Conservation (phyloP, 1,140 invertebrate species). For the Tyrophagus putrescentiae region DNA sequence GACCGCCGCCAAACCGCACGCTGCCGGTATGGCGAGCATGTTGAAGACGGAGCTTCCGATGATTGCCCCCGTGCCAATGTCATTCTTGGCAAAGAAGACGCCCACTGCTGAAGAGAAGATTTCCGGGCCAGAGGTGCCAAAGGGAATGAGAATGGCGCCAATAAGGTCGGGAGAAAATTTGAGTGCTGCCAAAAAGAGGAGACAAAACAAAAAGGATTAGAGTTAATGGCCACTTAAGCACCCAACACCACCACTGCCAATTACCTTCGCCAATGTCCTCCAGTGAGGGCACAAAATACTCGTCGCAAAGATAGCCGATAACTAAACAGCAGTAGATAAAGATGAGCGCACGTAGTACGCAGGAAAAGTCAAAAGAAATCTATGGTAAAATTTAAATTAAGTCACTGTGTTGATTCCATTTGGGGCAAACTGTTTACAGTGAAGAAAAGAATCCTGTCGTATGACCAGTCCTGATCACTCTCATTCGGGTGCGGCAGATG, state of each 20-base stretch:
- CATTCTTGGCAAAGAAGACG: conserved; percentile 56
- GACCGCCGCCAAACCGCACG: conserved; percentile 38
- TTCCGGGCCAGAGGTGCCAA: conserved; percentile 38
- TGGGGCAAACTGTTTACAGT: neutral
- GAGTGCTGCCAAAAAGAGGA: neutral
- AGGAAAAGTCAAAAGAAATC: conserved; percentile 57
- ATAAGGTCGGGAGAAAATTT: conserved; percentile 34
- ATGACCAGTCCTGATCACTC: neutral
- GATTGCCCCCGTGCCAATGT: conserved; percentile 49
- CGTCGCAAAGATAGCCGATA: conserved; percentile 77
- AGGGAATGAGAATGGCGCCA: conserved; percentile 39
- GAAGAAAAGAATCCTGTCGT: neutral
- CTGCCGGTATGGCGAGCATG: conserved; percentile 58
- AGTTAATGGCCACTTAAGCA: too few relatives aligned
- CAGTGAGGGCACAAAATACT: conserved; percentile 79
- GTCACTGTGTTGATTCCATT: neutral
- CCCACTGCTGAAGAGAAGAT: conserved; percentile 36
- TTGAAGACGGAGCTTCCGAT: conserved; percentile 77
- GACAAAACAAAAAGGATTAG: too few relatives aligned
- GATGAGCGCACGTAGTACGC: conserved; percentile 65
- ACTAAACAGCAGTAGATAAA: conserved; percentile 79
- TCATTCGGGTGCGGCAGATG: neutral
- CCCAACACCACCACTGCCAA: too few relatives aligned
- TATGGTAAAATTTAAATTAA: neutral
- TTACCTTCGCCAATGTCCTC: conserved; percentile 71